Evolutionary conservation across 1,140 invertebrate genomes (phyloP).

Genomic region (Heliconius congener): DNA sequence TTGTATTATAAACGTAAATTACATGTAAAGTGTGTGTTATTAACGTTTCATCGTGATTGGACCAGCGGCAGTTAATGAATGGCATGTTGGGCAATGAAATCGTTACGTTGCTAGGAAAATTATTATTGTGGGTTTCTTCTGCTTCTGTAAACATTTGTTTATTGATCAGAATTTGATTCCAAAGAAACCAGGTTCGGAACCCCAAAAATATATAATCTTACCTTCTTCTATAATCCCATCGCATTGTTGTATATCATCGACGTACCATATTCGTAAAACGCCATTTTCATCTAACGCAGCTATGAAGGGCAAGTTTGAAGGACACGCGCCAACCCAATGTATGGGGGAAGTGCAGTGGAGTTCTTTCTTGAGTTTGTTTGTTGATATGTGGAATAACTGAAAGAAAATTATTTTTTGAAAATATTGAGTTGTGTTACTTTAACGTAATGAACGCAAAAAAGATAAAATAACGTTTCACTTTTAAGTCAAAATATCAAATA

Average conservation of each 20-base stretch:
- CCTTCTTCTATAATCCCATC: conserved; percentile 65
- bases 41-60: conserved; percentile 60
- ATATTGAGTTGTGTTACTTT: no score
- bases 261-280: conserved; percentile 56
- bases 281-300: conserved; percentile 56
- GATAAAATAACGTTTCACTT: no score
- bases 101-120: conserved; percentile 50
- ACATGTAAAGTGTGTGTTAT: conserved; percentile 63
- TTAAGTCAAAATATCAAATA: no score
- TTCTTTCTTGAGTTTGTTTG: conserved; percentile 63
- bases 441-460: background rate
- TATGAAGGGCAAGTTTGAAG: conserved; percentile 51
- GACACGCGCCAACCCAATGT: conserved; percentile 64
- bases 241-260: conserved; percentile 56
- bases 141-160: conserved; percentile 47
- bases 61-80: conserved; percentile 66
- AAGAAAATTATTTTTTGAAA: conserved; percentile 19
- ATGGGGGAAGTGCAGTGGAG: conserved; percentile 45
- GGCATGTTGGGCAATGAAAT: conserved; percentile 54
- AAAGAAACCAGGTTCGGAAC: no score
- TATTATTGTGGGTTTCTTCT: conserved; percentile 62
- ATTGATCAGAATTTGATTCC: background rate
- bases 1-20: conserved; percentile 55
- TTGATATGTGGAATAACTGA: conserved; percentile 67
- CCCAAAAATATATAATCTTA: conserved; percentile 27